Evolutionary conservation across 1,140 invertebrate species (phyloP), one percentile per base, ranked within the genome.

Genomic region (Temnothorax curvispinosus): DNA sequence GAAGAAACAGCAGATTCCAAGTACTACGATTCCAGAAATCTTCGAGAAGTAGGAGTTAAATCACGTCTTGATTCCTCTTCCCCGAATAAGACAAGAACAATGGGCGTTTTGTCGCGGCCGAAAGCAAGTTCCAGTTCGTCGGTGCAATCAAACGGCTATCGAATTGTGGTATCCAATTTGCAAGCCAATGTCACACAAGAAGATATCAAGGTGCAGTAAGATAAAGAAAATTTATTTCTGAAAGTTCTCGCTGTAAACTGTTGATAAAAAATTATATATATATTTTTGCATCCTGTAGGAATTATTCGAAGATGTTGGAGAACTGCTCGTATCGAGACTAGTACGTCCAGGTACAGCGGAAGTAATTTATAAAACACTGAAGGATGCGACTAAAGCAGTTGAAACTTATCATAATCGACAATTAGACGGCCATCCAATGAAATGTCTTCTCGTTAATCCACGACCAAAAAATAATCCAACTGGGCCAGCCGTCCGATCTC

Each of bases 401-500:
- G 98, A 99, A 91, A 97, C 98, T 54, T 99, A 99, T 95, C 98
- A 99, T 93, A 98, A 99, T 93, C 95, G 98, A 71, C 98, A 99
- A 92, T 96, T 98, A 32, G 98, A 98, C 96, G 98, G 98, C 0
- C 97, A 97, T 93, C 97, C 97, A 4, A 98, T 98, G 97, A 97
- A 97, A 92, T 98, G 97, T 94, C 95, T 97, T 35, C 94, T 98
- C 54, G 97, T 97, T n/a, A 97, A 97, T 96, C 96, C 97, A 65
- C 94, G 97, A 91, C 96, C 96, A 38, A 96, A 96, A 90, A 96
- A 96, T 92, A 96, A 96, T 91, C 95, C 96, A 41, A 96, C 95
- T 15, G 96, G 95, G 32, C 94, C 96, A 38, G 95, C 96, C 41
- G 94, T 96, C 18, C 93, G 93, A 90, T 86, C 94, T 71, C 78